Evolutionary conservation across 2,113 vertebrate species (phyloP).

Genomic region (Pelusios castaneus): DNA sequence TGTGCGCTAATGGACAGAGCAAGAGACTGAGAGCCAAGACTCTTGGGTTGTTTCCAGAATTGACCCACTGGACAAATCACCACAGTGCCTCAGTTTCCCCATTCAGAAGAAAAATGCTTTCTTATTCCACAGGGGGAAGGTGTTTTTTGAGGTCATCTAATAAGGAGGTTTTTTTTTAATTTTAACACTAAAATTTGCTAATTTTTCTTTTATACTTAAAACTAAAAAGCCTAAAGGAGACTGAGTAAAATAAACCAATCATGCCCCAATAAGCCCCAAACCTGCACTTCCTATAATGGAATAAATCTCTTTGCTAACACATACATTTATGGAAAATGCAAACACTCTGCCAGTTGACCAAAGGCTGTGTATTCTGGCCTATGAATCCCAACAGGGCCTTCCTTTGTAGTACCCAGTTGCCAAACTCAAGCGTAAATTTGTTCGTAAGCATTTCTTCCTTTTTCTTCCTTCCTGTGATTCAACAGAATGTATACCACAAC

Average conservation of each 20-base stretch:
- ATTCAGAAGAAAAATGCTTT: neutral
- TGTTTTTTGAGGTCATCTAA: neutral
- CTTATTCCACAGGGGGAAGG: neutral
- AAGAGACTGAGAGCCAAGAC: neutral
- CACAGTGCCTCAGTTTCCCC: neutral
- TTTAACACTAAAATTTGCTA: accelerated
- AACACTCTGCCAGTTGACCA: neutral
- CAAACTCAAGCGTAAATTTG: neutral
- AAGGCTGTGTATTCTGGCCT: neutral
- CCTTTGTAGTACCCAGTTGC: neutral
- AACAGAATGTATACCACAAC: neutral
- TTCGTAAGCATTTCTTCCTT: neutral
- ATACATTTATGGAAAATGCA: neutral
- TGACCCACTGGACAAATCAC: neutral
- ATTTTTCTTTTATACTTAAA: neutral
- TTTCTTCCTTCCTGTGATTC: neutral
- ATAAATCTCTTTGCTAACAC: neutral
- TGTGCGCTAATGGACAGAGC: neutral
- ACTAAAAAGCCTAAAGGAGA: neutral
- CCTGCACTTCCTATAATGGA: neutral
- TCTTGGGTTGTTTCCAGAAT: neutral
- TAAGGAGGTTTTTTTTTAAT: neutral
- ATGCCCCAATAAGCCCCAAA: neutral
- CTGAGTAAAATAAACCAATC: accelerated
- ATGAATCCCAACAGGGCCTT: neutral